Evolutionary conservation across 30 jellyfish, hydroid and myxozoan genomes (phyloP), one percentile per base, ranked within the genome.

Genomic region (Sanderia malayensis): DNA sequence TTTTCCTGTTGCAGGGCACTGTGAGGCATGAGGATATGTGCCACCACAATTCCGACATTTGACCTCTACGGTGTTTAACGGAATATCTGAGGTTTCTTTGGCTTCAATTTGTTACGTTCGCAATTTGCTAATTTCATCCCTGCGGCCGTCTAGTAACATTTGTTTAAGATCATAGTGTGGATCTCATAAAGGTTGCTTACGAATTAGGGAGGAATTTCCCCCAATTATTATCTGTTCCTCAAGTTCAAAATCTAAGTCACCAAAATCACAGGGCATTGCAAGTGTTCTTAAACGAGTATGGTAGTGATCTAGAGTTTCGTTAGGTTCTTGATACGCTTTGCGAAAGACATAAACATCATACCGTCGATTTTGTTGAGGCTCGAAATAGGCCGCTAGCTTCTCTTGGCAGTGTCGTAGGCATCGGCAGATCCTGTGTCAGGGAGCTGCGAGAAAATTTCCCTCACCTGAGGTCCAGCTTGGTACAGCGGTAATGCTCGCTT

Each of bases 361-460:
- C 49, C 76, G 60, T 15, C 66, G 67, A 28, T 74, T 74, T 23
- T 29, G 21, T 27, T 74, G 86, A 17, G 76, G 76, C 62, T 74
- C 76, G 61, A 74, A 74, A 44, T 74, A 74, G 4, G 67, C 86
- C 26, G 67, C 9, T 41, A 57, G 67, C 73, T 74, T 74, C 20
- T 4, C 45, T 34, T 57, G 0, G 58, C 67, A 17, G 52, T 21
- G 21, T 57, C 33, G 34, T 58, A 74, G 23, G 47, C 76, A 3
- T 19, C 73, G 1, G 24, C 86, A 10, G 13, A 31, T 11, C 86
- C 76, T 8, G 27, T 31, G 27, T 74, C 76, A 17, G 41, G 18
- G 44, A 74, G 46, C n/a, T 74, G 86, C 47, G 6, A 4, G 31
- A 74, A 74, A 58, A 74, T 61, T 57, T 74, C 86, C 26, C 86